Evolutionary conservation across 2,797 vertebrate species (phyloP).

Genomic region (Phalanger gymnotis): DNA sequence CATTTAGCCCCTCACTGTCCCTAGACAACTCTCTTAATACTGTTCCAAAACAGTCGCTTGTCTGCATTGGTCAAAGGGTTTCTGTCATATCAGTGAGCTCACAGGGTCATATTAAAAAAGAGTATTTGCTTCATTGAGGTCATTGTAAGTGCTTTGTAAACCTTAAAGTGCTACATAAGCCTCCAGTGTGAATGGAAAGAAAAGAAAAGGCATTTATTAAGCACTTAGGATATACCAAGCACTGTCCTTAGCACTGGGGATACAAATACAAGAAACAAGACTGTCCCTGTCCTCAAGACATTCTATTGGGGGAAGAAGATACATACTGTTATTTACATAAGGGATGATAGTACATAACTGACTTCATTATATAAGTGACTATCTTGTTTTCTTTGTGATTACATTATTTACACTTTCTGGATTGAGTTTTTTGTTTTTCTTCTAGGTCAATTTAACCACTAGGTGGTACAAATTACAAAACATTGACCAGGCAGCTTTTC

Average conservation of each 20-base stretch:
- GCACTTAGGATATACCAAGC: not conserved
- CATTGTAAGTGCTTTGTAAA: not conserved
- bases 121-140: not conserved
- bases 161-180: not conserved
- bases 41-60: not conserved
- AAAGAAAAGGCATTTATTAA: not conserved
- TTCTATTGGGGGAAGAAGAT: not conserved
- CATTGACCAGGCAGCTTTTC: not conserved
- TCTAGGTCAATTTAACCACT: constrained; percentile 29
- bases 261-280: not conserved
- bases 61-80: not conserved
- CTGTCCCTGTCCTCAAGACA: not conserved
- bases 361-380: not conserved
- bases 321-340: not conserved
- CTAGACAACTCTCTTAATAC: not conserved
- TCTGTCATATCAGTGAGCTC: not conserved
- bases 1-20: not conserved
- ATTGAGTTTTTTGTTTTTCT: not conserved
- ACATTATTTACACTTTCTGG: not conserved
- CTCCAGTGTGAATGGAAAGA: not conserved
- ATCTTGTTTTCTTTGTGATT: not conserved
- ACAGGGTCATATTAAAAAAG: not conserved
- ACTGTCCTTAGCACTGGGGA: not conserved
- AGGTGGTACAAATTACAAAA: constrained; percentile 67
- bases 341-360: not conserved